A percentile compares a stretch with the other conserved stretches of the same genome.
phyloP scores from a whole-genome alignment of 2,797 vertebrate species.

The Poeciliopsis paucimaculata region DNA sequence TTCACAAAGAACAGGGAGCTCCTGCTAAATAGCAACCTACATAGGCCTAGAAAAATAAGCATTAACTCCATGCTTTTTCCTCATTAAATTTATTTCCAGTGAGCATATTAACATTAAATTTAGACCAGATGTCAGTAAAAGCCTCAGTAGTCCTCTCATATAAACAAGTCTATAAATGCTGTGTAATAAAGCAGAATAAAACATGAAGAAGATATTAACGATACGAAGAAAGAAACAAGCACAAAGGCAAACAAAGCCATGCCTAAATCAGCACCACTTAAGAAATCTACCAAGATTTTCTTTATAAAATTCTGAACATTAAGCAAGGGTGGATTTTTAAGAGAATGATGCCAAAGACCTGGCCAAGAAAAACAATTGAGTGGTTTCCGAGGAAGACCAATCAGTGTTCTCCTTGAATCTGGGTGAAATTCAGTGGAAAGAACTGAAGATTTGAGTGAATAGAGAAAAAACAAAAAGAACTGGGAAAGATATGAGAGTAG shows the following conservation, averaged over 20 bases:
- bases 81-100: background rate
- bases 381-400: background rate
- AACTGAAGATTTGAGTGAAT: background rate
- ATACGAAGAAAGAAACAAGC: background rate
- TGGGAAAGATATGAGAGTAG: background rate
- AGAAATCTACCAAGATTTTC: background rate
- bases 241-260: background rate
- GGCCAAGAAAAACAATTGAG: background rate
- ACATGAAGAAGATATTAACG: background rate
- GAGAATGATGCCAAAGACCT: background rate
- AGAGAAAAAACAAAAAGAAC: background rate
- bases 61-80: background rate
- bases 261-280: background rate
- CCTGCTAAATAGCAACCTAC: background rate
- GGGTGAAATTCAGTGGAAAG: background rate
- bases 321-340: background rate
- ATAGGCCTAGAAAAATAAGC: background rate
- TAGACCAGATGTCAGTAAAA: background rate
- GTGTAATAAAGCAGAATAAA: background rate
- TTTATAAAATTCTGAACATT: background rate
- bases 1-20: background rate
- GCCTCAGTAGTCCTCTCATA: background rate
- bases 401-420: background rate
- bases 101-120: background rate
- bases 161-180: background rate